Percentiles rank a stretch among this genome's conserved stretches.
Evolutionary conservation across 2,888 invertebrate genomes (phyloP).

Genomic region (Dinocampus coccinellae): DNA sequence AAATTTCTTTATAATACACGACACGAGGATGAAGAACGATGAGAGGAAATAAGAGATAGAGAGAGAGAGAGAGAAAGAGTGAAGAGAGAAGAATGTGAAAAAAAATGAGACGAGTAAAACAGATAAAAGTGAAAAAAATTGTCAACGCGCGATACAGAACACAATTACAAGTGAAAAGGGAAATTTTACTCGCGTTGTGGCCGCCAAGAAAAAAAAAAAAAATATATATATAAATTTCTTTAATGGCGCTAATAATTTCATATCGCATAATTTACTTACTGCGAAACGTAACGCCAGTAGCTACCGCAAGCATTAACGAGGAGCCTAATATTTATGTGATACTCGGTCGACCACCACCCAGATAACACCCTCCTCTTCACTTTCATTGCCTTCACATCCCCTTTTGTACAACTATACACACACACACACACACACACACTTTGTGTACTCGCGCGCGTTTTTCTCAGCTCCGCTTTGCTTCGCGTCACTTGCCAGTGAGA

Average conservation of each 20-base stretch:
- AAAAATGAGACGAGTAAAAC: conserved; percentile 35
- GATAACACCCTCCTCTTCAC: conserved; percentile 65
- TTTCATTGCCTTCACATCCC: conserved; percentile 41
- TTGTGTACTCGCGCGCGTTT: conserved; percentile 8
- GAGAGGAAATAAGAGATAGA: conserved; percentile 1
- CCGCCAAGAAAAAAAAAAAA: conserved; percentile 62
- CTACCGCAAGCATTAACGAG: conserved; percentile 69
- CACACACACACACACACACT: conserved; percentile 44
- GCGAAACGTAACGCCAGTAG: conserved; percentile 70
- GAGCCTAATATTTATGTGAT: conserved; percentile 70
- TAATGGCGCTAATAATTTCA: conserved; percentile 70
- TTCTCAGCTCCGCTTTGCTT: conserved; percentile 41
- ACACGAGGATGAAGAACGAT: neutral
- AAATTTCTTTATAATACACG: too few species aligned
- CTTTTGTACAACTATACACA: conserved; percentile 43
- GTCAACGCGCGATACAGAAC: conserved; percentile 49
- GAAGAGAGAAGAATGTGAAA: conserved; percentile 35
- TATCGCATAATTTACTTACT: conserved; percentile 71
- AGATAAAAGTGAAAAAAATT: conserved; percentile 50
- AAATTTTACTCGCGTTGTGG: conserved; percentile 42
- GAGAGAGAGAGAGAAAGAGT: conserved; percentile 25
- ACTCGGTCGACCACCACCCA: conserved; percentile 66
- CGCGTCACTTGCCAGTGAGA: conserved; percentile 45
- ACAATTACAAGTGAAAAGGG: conserved; percentile 40
- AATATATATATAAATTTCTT: conserved; percentile 70